Conservation (phyloP, 2,797 vertebrate genomes). For the Scolopax rusticola region DNA sequence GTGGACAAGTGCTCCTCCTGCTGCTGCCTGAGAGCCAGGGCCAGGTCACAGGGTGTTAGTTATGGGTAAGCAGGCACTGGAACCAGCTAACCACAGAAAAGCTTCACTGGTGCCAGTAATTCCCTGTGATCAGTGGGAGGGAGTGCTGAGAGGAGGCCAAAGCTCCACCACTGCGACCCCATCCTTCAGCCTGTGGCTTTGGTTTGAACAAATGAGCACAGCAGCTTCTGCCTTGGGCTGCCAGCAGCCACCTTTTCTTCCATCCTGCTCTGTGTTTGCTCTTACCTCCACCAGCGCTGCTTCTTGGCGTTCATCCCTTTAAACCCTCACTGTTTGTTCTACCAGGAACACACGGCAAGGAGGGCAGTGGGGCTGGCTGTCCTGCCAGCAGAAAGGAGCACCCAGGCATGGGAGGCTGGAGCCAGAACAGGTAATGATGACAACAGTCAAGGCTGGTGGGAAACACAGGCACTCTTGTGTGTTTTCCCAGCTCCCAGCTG, state of each 20-base stretch:
- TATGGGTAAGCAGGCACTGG: neutral
- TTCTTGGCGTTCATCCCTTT: neutral
- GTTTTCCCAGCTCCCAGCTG: neutral
- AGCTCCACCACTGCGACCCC: fast-evolving
- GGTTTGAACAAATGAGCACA: neutral
- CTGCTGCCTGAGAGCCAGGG: neutral
- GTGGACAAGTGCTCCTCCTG: neutral
- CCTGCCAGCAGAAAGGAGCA: neutral
- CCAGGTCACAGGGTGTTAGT: neutral
- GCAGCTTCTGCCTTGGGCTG: neutral
- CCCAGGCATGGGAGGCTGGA: neutral
- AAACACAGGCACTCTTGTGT: neutral
- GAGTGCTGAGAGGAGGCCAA: neutral
- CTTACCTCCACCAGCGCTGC: neutral
- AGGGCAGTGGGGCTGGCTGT: neutral
- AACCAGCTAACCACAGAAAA: neutral
- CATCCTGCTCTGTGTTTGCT: neutral
- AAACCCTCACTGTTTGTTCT: neutral
- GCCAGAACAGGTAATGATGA: fast-evolving
- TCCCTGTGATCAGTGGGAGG: neutral
- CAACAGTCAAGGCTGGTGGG: neutral
- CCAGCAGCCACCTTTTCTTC: neutral
- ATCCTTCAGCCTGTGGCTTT: neutral
- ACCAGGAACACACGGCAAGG: fast-evolving
- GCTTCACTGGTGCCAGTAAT: neutral